Conservation (phyloP, 1,140 invertebrate genomes). For the Heliconius nattereri region DNA sequence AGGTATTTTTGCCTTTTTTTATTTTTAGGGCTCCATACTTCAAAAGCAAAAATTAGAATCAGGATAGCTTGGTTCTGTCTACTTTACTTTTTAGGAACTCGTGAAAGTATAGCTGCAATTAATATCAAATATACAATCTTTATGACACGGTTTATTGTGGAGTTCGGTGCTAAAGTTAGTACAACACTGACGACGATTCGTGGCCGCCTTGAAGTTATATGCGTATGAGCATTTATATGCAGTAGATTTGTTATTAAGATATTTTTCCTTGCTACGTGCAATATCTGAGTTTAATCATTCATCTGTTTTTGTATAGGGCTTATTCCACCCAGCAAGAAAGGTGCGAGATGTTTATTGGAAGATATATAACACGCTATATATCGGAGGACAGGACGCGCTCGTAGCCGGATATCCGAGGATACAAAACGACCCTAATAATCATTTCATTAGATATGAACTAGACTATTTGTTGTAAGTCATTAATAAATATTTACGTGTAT, state of each 20-base stretch:
- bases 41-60: too few relatives aligned
- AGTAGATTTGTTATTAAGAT: too few relatives aligned
- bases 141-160: too few relatives aligned
- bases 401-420: constrained; percentile 99
- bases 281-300: background rate
- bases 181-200: too few relatives aligned
- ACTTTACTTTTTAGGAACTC: too few relatives aligned
- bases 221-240: too few relatives aligned
- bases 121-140: too few relatives aligned
- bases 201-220: too few relatives aligned
- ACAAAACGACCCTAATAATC: constrained; percentile 97
- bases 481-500: constrained; percentile 41
- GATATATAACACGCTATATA: constrained; percentile 99
- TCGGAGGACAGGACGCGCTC: constrained; percentile 98
- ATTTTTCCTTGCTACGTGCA: too few relatives aligned
- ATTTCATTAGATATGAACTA: constrained; percentile 97
- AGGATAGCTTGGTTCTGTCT: too few relatives aligned
- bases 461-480: constrained; percentile 87
- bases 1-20: constrained; percentile 82
- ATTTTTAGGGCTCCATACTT: background rate
- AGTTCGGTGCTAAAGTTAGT: too few relatives aligned
- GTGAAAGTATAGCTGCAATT: too few relatives aligned
- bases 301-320: constrained; percentile 84
- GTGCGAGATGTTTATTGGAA: constrained; percentile 99
- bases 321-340: constrained; percentile 99